A percentile compares a stretch with the other conserved stretches of the same genome.
phyloP scores from a whole-genome alignment of 2,113 vertebrate genomes.

The Jaculus jaculus region DNA sequence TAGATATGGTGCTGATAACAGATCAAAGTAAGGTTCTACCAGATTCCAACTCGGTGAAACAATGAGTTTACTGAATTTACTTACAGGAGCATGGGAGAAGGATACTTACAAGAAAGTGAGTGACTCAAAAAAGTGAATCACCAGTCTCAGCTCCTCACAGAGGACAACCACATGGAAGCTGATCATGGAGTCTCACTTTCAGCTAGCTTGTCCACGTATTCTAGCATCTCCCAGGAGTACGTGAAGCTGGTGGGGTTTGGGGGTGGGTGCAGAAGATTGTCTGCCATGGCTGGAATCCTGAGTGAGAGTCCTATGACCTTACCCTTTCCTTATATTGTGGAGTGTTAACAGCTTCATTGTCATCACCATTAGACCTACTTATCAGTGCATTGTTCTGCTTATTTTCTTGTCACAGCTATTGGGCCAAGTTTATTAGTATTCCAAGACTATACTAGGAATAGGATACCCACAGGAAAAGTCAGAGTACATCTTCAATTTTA shows the following conservation, averaged over 20 bases:
- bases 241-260: not conserved
- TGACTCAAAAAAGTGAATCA: not conserved
- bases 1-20: not conserved
- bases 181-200: not conserved
- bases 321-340: not conserved
- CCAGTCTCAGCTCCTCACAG: not conserved
- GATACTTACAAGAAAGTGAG: not conserved
- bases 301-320: too few species aligned
- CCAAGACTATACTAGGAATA: not conserved
- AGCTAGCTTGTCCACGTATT: not conserved
- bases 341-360: not conserved
- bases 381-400: not conserved
- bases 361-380: not conserved
- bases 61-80: not conserved
- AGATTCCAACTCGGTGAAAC: not conserved
- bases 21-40: not conserved
- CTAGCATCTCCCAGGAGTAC: not conserved
- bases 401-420: not conserved
- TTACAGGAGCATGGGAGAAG: not conserved
- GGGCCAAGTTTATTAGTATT: not conserved
- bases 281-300: not conserved
- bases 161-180: not conserved
- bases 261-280: not conserved
- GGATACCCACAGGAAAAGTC: not conserved
- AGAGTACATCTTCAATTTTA: not conserved